Evolutionary conservation across 2,888 invertebrate genomes (phyloP), one percentile per base, ranked within the genome.

Genomic region (Gortyna flavago): DNA sequence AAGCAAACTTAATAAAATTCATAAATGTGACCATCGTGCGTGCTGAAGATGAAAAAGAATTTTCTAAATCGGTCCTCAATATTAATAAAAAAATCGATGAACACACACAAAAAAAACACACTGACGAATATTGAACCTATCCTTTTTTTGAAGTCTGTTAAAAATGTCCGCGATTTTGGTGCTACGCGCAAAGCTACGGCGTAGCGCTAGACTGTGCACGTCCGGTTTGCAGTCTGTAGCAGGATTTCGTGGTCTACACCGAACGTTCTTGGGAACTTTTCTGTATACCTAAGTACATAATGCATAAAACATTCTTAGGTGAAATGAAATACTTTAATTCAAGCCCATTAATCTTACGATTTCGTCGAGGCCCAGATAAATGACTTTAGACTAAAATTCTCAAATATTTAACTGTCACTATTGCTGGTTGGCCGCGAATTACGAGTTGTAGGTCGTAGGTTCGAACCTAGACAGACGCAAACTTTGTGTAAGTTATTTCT

Each of bases 161-260:
- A 16, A 67, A 68, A 35, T 51, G 16, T 11, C 11, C 25, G 9
- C 54, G 9, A 16, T 32, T 51, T 32, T 35, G 25, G 9, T 68
- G n/a, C 35, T 69, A 69, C 57, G 68, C 68, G 68, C 57, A n/a
- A n/a, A 57, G 68, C 68, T 69, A 69, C 57, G 68, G 35, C 68
- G 68, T 69, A 54, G 68, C 68, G 18, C 54, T 69, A 54, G 32
- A 9, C 9, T 25, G 9, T 68, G n/a, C n/a, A n/a, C n/a, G 16
- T 9, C 32, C 68, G 1, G 25, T 3, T 25, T 35, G 13, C 13
- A 67, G 32, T 25, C 29, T 32, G 67, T 51, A 32, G 51, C 16
- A 51, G 32, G 25, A 68, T 9, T 68, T 51, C 6, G 2, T 25
- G 25, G 48, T 32, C 32, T 32, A 11, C 13, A 66, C 44, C 8